A percentile compares a stretch with the other conserved stretches of the same genome.
phyloP scores from a whole-genome alignment of 2,797 vertebrate species.

The Propithecus deckenii region DNA sequence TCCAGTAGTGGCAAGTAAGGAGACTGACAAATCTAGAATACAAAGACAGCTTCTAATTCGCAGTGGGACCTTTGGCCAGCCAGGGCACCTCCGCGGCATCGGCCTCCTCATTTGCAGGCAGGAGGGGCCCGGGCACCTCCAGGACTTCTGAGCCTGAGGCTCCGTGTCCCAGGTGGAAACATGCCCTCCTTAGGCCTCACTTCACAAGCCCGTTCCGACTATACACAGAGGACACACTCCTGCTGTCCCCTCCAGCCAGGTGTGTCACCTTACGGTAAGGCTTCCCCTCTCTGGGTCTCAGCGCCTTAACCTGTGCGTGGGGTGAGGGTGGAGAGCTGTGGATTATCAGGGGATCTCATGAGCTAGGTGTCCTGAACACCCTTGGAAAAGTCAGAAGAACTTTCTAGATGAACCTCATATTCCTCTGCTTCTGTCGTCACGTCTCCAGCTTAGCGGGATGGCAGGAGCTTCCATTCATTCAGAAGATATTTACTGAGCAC shows the following conservation, averaged over 20 bases:
- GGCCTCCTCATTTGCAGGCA: neutral
- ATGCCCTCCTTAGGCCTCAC: accelerated
- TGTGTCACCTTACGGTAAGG: neutral
- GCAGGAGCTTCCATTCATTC: neutral
- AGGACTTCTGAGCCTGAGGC: neutral
- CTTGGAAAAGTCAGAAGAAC: neutral
- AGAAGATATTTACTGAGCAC: neutral
- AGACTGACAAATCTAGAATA: too few species aligned
- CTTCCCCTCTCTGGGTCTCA: neutral
- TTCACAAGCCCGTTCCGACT: neutral
- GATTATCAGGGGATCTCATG: neutral
- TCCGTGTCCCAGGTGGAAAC: accelerated
- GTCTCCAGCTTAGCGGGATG: neutral
- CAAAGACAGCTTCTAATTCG: neutral
- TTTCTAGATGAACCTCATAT: neutral
- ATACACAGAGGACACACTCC: accelerated
- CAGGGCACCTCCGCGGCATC: neutral
- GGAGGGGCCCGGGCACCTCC: neutral
- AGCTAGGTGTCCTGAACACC: neutral
- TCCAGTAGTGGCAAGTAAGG: neutral
- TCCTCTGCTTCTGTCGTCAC: neutral
- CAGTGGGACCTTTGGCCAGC: neutral
- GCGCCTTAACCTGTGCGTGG: neutral
- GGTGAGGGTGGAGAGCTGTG: neutral
- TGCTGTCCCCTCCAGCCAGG: neutral